Conservation (phyloP, 2,113 vertebrate species). For the Naja naja region DNA sequence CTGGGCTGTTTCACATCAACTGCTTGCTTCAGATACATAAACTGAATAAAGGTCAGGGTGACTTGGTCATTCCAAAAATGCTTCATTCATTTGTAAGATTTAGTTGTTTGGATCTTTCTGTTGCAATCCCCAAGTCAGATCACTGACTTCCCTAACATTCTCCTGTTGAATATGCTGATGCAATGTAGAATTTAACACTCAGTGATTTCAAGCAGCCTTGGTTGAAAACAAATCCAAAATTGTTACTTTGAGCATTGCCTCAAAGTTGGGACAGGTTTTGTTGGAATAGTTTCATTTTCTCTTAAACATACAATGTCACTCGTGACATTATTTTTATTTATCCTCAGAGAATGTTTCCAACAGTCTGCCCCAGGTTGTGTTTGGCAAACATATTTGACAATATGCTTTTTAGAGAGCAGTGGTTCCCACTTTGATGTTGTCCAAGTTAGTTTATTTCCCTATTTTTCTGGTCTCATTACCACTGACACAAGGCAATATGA, state of each 20-base stretch:
- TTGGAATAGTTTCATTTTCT: background rate
- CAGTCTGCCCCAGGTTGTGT: background rate
- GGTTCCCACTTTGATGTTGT: background rate
- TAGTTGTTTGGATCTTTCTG: background rate
- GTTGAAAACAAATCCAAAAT: background rate
- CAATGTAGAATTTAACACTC: background rate
- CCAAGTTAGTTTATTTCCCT: background rate
- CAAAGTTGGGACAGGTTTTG: background rate
- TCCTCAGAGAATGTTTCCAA: background rate
- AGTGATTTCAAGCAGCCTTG: background rate
- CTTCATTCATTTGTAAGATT: background rate
- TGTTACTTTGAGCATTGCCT: background rate
- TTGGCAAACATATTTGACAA: background rate
- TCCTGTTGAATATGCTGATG: background rate
- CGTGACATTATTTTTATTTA: background rate
- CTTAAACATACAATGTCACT: background rate
- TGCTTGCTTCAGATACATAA: background rate
- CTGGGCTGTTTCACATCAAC: background rate
- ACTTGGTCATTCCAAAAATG: background rate
- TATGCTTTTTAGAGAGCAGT: background rate
- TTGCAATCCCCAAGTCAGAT: background rate
- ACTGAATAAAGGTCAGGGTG: background rate
- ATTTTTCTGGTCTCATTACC: background rate
- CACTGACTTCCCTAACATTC: background rate
- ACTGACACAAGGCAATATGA: background rate